Evolutionary conservation across 1,140 invertebrate genomes (phyloP), one percentile per base, ranked within the genome.

Genomic region (Eueides isabella): DNA sequence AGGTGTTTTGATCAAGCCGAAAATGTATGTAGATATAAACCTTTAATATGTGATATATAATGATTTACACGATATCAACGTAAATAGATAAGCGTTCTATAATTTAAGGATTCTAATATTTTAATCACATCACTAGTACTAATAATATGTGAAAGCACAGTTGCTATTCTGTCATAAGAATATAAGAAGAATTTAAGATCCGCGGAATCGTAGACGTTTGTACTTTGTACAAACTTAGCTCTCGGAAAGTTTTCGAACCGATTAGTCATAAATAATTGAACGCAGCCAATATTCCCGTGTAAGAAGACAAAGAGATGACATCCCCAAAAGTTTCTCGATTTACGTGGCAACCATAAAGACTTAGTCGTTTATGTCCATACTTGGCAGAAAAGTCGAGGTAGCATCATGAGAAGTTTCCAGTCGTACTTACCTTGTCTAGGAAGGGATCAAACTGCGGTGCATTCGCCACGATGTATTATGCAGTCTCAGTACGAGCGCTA

Each of bases 401-500:
- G 88, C 88, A 84, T 89, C 85, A 86, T 85, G 83, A 82, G 89
- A 92, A 93, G 85, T 92, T 93, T 90, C 81, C 86, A 92, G 82
- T 88, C 80, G 87, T 90, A 91, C 90, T 92, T 93, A 90, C 89
- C 84, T 89, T 90, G 88, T 92, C 90, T 90, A 88, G 89, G 83
- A 88, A 87, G 84, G 89, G 89, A 93, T 93, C 90, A 91, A 90
- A 91, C 86, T 90, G 89, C 77, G 88, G 87, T 90, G 89, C 91
- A 93, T 93, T 92, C 89, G 76, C 83, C 82, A 88, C 85, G 82
- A 92, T 93, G 89, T 92, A 91, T 93, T 92, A 93, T 92, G 91
- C 91, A 93, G 91, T 88, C 81, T 75, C 83, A 71, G 76, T 75
- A 80, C 83, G 82, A 74, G 81, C 84, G 82, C 48, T 55, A 26